Percentiles rank a stretch among this genome's conserved stretches.
phyloP scores from a whole-genome alignment of 2,888 invertebrate genomes.

The Lasioglossum malachurum region DNA sequence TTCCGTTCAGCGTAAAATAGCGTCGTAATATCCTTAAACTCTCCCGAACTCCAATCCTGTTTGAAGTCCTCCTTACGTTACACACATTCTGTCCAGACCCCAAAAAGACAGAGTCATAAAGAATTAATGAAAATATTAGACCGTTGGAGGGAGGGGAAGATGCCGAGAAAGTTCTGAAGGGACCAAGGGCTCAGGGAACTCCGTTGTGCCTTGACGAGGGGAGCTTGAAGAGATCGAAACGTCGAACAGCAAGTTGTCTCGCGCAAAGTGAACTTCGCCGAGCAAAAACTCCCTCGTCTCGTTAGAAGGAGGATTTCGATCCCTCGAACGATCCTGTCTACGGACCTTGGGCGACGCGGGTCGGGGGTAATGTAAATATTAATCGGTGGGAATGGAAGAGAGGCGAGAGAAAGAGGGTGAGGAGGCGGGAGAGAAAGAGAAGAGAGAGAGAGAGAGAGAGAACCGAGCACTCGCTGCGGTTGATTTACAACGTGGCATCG shows the following conservation, averaged over 20 bases:
- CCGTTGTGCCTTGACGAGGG: neutral
- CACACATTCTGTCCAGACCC: neutral
- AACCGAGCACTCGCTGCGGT: slow-evolving; percentile 14
- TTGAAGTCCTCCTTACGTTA: neutral
- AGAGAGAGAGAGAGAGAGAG: neutral
- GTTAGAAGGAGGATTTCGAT: slow-evolving; percentile 13
- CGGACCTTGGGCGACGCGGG: slow-evolving; percentile 20
- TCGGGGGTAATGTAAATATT: slow-evolving; percentile 51
- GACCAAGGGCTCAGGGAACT: neutral
- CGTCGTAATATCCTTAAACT: too few species aligned
- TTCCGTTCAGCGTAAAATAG: too few species aligned
- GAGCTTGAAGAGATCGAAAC: neutral
- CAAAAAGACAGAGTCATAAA: neutral
- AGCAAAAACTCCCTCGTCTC: neutral
- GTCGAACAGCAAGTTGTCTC: slow-evolving; percentile 4
- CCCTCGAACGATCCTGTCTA: slow-evolving; percentile 9
- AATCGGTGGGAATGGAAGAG: slow-evolving; percentile 37
- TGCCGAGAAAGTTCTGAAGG: neutral
- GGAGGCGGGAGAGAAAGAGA: neutral
- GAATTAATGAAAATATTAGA: neutral
- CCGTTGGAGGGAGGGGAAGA: neutral
- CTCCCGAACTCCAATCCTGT: neutral
- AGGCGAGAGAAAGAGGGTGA: neutral
- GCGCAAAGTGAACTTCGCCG: neutral
- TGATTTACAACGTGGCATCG: slow-evolving; percentile 55